These are phyloP conservation scores for Sarotherodon lohbergeri DNA, from an alignment of 2,113 vertebrate genomes.

Conservation along the genomic window DNA sequence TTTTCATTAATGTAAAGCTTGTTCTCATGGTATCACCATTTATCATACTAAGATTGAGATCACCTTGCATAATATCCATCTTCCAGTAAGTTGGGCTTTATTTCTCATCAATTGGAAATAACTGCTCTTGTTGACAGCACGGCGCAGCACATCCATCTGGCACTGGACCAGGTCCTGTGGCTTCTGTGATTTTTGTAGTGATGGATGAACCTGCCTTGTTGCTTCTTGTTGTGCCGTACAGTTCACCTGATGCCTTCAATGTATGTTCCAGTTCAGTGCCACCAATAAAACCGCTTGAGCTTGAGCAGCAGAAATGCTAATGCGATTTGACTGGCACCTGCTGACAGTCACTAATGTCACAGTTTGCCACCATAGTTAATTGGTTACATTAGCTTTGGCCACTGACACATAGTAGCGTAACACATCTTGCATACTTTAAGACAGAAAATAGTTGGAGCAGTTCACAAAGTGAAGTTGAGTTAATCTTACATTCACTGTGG, in stretches of 20 bases:
- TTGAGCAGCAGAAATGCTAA: constrained; percentile 9
- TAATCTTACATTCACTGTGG: neutral
- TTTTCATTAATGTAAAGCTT: neutral
- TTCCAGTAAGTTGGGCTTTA: neutral
- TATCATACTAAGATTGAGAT: neutral
- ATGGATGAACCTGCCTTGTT: constrained; percentile 12
- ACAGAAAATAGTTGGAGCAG: neutral
- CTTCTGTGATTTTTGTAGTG: constrained; percentile 8
- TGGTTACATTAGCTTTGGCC: neutral
- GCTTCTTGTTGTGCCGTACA: neutral
- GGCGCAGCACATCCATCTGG: neutral
- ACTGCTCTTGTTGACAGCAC: constrained; percentile 20
- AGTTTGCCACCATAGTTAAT: neutral
- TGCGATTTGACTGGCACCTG: constrained; percentile 8
- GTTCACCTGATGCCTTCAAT: constrained; percentile 6
- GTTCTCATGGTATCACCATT: neutral
- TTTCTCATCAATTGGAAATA: constrained; percentile 15
- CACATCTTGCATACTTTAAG: neutral
- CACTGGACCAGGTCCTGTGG: constrained; percentile 14
- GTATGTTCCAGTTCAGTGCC: neutral
- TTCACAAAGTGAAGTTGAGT: neutral
- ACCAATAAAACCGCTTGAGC: neutral
- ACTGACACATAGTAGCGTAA: neutral
- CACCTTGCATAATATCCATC: neutral
- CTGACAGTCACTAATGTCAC: constrained; percentile 8